These are phyloP conservation scores for Diuraphis noxia DNA, from an alignment of 1,140 invertebrate species.

Conservation along the genomic window DNA sequence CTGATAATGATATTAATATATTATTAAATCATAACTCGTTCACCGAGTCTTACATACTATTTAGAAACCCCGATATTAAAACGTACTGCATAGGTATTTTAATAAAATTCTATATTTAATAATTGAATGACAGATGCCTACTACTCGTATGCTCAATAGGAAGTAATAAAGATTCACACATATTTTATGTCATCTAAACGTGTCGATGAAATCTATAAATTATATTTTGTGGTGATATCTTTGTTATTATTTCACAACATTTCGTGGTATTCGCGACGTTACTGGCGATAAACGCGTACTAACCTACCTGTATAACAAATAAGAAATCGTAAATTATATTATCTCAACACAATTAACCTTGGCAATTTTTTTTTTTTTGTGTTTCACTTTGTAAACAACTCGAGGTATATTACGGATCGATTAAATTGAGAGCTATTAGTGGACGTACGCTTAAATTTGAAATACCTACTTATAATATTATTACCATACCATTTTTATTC, in stretches of 20 bases:
- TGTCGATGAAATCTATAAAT: background rate
- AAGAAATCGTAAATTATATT: background rate
- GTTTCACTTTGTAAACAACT: background rate
- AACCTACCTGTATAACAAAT: background rate
- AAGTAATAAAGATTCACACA: background rate
- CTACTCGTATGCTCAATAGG: background rate
- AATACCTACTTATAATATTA: background rate
- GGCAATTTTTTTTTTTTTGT: background rate
- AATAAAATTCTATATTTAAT: background rate
- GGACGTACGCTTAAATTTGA: background rate
- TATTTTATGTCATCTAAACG: background rate
- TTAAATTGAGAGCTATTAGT: conserved; percentile 12
- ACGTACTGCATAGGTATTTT: background rate
- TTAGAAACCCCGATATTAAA: background rate
- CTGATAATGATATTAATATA: background rate
- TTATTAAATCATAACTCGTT: background rate
- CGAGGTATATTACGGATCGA: background rate
- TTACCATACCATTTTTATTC: background rate
- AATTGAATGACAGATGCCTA: background rate
- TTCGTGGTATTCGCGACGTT: background rate
- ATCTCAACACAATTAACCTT: background rate
- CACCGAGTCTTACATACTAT: background rate
- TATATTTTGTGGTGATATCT: background rate
- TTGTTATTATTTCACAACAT: background rate
- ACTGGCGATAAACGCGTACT: background rate